A percentile compares a stretch with the other conserved stretches of the same genome.
Conservation (phyloP, 2,113 vertebrate species). For the Poeciliopsis retropinna region DNA sequence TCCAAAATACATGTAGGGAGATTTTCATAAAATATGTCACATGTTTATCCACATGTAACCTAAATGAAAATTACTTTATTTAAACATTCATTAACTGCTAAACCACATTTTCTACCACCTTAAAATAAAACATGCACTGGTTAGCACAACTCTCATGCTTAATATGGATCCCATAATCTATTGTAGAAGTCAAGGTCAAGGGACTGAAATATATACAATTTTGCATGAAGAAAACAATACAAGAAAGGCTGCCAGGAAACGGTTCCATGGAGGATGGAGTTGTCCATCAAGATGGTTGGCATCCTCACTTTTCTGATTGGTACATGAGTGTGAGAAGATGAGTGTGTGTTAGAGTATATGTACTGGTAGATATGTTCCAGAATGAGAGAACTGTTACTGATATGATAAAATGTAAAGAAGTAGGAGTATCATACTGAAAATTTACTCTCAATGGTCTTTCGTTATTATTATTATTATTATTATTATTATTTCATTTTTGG, state of each 20-base stretch:
- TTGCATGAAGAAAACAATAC: constrained; percentile 26
- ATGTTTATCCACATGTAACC: background rate
- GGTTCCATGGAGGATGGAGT: constrained; percentile 18
- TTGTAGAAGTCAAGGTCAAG: constrained; percentile 17
- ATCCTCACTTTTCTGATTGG: constrained; percentile 11
- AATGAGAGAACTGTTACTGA: constrained; percentile 58
- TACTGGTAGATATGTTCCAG: constrained; percentile 35
- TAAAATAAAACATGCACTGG: background rate
- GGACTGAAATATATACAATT: constrained; percentile 5
- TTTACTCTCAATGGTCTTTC: background rate
- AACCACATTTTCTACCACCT: background rate
- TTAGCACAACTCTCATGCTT: background rate
- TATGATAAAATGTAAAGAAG: constrained; percentile 32
- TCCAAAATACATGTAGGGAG: background rate
- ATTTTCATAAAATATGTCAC: background rate
- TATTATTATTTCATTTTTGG: too few species aligned
- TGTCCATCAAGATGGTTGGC: constrained; percentile 46
- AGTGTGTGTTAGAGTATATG: constrained; percentile 10
- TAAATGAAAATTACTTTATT: background rate
- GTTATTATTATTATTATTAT: too few species aligned
- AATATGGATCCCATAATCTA: background rate
- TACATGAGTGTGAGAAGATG: constrained; percentile 17
- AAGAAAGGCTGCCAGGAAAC: constrained; percentile 16
- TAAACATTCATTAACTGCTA: background rate
- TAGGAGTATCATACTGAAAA: constrained; percentile 31